Conservation (phyloP, 2,113 vertebrate species). For the Ardeotis arabs region DNA sequence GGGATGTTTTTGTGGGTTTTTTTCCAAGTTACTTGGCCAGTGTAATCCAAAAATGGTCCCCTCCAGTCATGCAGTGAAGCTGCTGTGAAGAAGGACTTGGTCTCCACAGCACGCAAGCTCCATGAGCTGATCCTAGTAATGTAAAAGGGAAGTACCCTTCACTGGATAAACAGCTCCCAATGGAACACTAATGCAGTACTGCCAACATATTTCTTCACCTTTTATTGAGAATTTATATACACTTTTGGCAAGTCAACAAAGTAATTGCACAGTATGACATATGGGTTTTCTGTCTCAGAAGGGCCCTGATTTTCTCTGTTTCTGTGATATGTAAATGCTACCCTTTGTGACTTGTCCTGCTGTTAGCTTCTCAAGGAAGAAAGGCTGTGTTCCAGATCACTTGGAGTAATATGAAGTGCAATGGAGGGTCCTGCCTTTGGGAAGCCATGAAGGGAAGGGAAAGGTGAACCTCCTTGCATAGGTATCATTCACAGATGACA, state of each 20-base stretch:
- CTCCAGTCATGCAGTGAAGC: background rate
- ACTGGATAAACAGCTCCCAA: background rate
- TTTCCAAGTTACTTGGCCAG: background rate
- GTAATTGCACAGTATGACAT: background rate
- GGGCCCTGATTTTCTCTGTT: background rate
- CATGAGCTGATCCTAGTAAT: background rate
- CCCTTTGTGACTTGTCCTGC: background rate
- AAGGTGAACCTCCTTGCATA: background rate
- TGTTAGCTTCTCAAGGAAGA: background rate
- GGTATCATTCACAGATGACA: background rate
- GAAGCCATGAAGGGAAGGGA: background rate
- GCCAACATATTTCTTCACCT: background rate
- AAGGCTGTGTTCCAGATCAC: background rate
- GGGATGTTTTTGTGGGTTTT: background rate
- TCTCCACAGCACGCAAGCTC: background rate
- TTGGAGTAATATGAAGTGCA: background rate
- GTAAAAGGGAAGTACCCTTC: background rate
- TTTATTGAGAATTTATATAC: background rate
- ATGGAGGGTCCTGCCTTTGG: background rate
- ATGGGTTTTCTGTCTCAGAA: background rate
- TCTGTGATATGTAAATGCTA: background rate
- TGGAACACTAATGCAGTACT: background rate
- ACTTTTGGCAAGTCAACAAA: background rate
- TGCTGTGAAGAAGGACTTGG: background rate
- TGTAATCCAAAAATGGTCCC: background rate